Evolutionary conservation across 2,113 vertebrate genomes (phyloP), one percentile per base, ranked within the genome.

Genomic region (Pogona vitticeps): DNA sequence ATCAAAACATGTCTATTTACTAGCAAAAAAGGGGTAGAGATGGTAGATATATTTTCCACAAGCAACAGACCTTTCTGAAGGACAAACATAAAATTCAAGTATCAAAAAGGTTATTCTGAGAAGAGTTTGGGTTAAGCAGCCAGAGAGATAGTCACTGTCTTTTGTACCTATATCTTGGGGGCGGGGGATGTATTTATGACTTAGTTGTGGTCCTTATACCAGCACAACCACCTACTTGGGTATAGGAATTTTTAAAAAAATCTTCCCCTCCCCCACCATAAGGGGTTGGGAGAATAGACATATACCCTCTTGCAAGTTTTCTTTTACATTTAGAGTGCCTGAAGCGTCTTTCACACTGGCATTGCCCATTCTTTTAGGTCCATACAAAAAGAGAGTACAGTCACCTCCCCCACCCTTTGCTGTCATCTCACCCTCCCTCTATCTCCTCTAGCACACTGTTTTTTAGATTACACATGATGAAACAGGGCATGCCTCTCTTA

Each of bases 11-110:
- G 85, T 81, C 17, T 52, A 89, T 84, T 92, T 80, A 65, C 88
- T 89, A 86, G 88, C 70, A 72, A 58, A 73, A 91, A 93, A 86
- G 92, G 63, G 33, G 63, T 52, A 40, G 70, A 58, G 14, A 36
- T 76, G 58, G 38, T 15, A 72, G 10, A 80, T 86, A 83, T 87
- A 76, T 88, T 90, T 83, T 77, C 63, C 67, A 85, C 90, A 91
- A 91, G 91, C 90, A 94, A 91, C 12, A 36, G 78, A 93, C 85
- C 91, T 78, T 82, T 92, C 88, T 78, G 88, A 92, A 63, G 40
- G 31, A 63, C 46, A 36, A 82, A 76, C 61, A 52, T 73, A 65
- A 90, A 90, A 86, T 91, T 91, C 91, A 94, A 91, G 88, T 93
- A 93, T 90, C 76, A 83, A 86, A 92, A 86, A 71, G 17, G 3